Base-by-base conservation (phyloP, 2,797 vertebrate genomes). In the Ambastaia sidthimunki region DNA sequence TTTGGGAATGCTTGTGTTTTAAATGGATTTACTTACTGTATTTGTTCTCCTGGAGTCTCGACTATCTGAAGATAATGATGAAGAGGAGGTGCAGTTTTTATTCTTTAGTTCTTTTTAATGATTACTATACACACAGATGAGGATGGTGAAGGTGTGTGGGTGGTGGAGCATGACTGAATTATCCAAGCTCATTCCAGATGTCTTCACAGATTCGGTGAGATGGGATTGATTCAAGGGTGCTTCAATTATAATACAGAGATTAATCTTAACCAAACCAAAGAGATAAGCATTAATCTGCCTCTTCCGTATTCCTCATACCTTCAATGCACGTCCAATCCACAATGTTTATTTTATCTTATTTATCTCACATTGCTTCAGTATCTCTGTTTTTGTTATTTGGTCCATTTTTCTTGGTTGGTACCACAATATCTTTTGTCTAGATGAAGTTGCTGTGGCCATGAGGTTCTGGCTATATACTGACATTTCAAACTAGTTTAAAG, bases 191-290 rank as follows among this genome's bases (percentile, higher is more conserved):
- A 68, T 84, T 83, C 69, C 59, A 62, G 63, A 70, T 60, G 47
- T 76, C 76, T 83, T 81, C 19, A 44, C 37, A 62, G 76, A 82
- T 81, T 85, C 62, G 25, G 68, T 44, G 37, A 62, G 83, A 81
- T 81, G 71, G 76, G 78, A 83, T 82, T 84, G 79, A 85, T 82
- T 87, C 83, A 85, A 85, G 84, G 83, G 72, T 50, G 47, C 81
- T 79, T 86, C 81, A 81, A 80, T 86, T 85, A 83, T 82, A 83
- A 80, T 86, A 79, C 71, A 76, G 52, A 83, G 82, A 82, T 76
- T 70, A 83, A 81, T 76, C 76, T 87, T 59, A 74, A 78, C 74
- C 75, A 50, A 59, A 76, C n/a, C 70, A 81, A 82, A 82, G 60
- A 84, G 13, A 72, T 70, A 66, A 63, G 67, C 47, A 74, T 83